Percentiles rank a stretch among this genome's conserved stretches.
Evolutionary conservation across 2,888 invertebrate species (phyloP).

Genomic region (Gastrophysa polygoni): DNA sequence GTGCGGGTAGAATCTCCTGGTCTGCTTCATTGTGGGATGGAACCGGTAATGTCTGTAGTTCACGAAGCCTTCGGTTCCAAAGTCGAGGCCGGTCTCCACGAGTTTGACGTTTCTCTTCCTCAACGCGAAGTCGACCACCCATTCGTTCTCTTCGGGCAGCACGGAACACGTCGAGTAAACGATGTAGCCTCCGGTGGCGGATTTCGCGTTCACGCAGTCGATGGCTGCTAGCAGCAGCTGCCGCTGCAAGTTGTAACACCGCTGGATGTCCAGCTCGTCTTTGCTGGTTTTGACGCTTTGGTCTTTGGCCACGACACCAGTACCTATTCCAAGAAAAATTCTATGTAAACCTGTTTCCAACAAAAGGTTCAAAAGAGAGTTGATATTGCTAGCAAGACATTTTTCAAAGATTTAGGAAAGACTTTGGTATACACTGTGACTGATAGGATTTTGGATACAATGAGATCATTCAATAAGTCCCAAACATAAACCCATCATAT

Average conservation of each 20-base stretch:
- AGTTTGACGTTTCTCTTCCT: slow-evolving; percentile 93
- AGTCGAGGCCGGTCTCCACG: slow-evolving; percentile 90
- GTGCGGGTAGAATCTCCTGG: slow-evolving; percentile 95
- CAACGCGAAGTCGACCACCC: slow-evolving; percentile 94
- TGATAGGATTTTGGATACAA: too few species aligned
- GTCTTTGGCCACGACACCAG: slow-evolving; percentile 98
- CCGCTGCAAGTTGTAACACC: slow-evolving; percentile 91
- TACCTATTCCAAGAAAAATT: slow-evolving; percentile 64
- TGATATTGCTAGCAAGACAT: too few species aligned
- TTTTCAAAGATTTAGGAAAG: too few species aligned
- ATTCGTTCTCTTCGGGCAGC: slow-evolving; percentile 97
- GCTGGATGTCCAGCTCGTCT: slow-evolving; percentile 86
- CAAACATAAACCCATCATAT: too few species aligned
- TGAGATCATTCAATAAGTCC: too few species aligned
- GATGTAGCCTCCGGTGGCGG: slow-evolving; percentile 89
- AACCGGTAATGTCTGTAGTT: slow-evolving; percentile 79
- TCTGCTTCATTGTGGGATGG: slow-evolving; percentile 87
- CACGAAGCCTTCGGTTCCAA: slow-evolving; percentile 94
- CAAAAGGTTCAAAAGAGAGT: too few species aligned
- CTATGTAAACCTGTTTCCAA: too few species aligned
- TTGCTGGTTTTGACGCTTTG: slow-evolving; percentile 93
- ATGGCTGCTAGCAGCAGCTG: slow-evolving; percentile 95
- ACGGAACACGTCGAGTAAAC: slow-evolving; percentile 99
- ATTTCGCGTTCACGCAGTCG: slow-evolving; percentile 92
- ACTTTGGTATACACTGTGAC: too few species aligned